A percentile compares a stretch with the other conserved stretches of the same genome.
These are phyloP conservation scores for Macrochelys suwanniensis DNA, from an alignment of 2,797 vertebrate genomes.

Conservation along the genomic window DNA sequence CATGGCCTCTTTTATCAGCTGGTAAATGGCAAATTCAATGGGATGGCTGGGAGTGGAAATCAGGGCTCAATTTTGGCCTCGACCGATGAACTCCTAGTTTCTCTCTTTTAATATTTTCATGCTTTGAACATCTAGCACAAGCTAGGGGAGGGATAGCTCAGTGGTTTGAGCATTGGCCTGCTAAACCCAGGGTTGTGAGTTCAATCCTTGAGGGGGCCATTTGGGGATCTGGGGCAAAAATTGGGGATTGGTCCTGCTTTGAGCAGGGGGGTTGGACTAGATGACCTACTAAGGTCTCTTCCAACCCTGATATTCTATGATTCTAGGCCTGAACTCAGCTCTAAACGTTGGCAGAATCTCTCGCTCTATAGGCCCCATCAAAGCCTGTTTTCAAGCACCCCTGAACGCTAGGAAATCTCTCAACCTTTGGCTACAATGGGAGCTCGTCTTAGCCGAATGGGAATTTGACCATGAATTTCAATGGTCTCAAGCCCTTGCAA, in stretches of 20 bases:
- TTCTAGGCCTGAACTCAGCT: background rate
- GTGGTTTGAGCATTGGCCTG: too few relatives aligned
- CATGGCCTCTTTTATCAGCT: background rate
- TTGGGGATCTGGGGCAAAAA: too few relatives aligned
- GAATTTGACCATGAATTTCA: background rate
- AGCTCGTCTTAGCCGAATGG: accelerated
- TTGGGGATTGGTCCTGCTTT: too few relatives aligned
- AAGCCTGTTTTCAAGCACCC: background rate
- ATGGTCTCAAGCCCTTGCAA: background rate
- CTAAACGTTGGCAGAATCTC: background rate
- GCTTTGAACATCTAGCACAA: background rate
- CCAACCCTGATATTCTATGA: too few relatives aligned
- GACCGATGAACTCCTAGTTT: background rate
- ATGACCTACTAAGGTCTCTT: too few relatives aligned
- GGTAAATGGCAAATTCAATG: background rate
- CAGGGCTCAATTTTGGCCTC: background rate
- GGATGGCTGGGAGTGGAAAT: background rate
- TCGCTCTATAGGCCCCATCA: accelerated
- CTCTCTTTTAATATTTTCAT: background rate
- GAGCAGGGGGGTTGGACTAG: too few relatives aligned
- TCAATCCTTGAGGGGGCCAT: too few relatives aligned
- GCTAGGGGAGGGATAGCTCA: too few relatives aligned
- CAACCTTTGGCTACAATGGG: background rate
- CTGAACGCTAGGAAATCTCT: background rate
- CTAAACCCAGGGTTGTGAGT: too few relatives aligned